These are phyloP conservation scores for Percina caprodes DNA, from an alignment of 2,113 vertebrate genomes.

Conservation along the genomic window DNA sequence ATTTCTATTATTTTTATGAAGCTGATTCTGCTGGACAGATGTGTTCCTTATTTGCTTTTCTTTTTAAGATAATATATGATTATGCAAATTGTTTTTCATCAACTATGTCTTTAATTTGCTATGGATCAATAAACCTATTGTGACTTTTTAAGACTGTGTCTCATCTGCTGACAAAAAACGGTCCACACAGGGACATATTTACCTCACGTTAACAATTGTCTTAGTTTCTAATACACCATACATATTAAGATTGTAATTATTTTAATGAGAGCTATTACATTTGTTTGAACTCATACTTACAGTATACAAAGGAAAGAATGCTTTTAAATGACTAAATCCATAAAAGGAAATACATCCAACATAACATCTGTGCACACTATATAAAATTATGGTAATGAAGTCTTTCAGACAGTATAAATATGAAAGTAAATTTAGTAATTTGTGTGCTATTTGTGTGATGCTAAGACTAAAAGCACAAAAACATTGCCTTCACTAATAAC, in stretches of 20 bases:
- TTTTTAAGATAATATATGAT: constrained; percentile 66
- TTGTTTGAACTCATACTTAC: background rate
- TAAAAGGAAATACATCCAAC: background rate
- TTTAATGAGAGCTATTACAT: background rate
- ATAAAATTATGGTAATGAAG: background rate
- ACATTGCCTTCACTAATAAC: background rate
- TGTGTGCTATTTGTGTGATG: background rate
- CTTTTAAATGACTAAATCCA: background rate
- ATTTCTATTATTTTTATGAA: constrained; percentile 86
- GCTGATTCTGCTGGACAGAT: constrained; percentile 95
- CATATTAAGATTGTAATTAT: background rate
- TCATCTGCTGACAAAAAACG: constrained; percentile 49
- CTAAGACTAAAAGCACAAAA: background rate
- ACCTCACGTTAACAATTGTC: background rate
- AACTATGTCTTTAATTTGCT: constrained; percentile 69
- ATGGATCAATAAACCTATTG: constrained; percentile 80
- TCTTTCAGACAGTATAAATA: constrained; percentile 11
- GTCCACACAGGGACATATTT: constrained; percentile 13
- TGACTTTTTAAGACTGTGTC: constrained; percentile 75
- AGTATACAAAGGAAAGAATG: background rate
- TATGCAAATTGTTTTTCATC: constrained; percentile 73
- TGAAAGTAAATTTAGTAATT: background rate
- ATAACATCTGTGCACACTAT: background rate
- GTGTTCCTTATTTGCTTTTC: constrained; percentile 80
- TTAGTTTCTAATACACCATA: background rate